Conservation (phyloP, 1,140 invertebrate genomes). For the Penaeus vannamei region DNA sequence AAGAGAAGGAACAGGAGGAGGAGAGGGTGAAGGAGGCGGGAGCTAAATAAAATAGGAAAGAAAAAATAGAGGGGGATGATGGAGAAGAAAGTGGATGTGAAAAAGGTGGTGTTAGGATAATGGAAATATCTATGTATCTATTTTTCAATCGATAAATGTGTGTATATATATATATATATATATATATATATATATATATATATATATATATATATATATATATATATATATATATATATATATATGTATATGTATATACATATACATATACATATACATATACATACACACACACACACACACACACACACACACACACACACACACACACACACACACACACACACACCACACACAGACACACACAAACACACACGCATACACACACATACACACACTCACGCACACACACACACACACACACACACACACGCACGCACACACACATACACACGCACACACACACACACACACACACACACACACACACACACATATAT, state of each 20-base stretch:
- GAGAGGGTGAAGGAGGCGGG: not conserved
- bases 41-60: not conserved
- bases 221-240: not conserved
- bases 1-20: not conserved
- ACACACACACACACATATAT: not conserved
- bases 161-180: slow-evolving; percentile 9
- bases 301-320: not conserved
- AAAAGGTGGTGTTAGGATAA: not conserved
- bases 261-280: not conserved
- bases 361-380: not conserved
- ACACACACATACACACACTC: slow-evolving; percentile 14
- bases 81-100: not conserved
- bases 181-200: not conserved
- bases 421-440: not conserved
- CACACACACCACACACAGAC: slow-evolving; percentile 12
- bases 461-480: not conserved
- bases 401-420: not conserved
- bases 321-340: not conserved
- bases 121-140: not conserved
- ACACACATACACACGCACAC: not conserved
- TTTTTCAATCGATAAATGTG: not conserved
- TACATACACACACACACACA: not conserved
- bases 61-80: not conserved
- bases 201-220: not conserved
- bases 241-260: not conserved